Evolutionary conservation across 2,888 invertebrate genomes (phyloP), one percentile per base, ranked within the genome.

Genomic region (Athripsodes cinereus): DNA sequence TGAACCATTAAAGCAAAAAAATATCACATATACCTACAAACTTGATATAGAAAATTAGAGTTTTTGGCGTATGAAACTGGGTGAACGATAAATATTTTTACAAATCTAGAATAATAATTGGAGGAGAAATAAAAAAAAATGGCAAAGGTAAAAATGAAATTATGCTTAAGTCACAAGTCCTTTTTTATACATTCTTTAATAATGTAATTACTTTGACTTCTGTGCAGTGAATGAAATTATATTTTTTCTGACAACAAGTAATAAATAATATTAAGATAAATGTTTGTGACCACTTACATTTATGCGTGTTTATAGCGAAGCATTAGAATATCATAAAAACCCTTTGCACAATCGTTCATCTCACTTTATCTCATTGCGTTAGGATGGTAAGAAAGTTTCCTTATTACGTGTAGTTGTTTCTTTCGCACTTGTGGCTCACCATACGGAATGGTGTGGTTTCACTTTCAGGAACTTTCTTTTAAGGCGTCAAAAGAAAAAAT

Each of bases 391-490:
- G 54, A 54, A 53, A 53, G 53, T 53, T 46, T n/a, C 18, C 46
- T n/a, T 26, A 18, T 3, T 3, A 13, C 40, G 16, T 31, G 47
- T n/a, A n/a, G n/a, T 34, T 19, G 20, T 31, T 13, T 13, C 31
- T 19, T 2, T 26, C 35, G 48, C 48, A n/a, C 40, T 6, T 31
- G 3, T 26, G 31, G 54, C 16, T 26, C 20, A 31, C 40, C 13
- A 16, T 40, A 40, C 10, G 10, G 10, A 26, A n/a, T n/a, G n/a
- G n/a, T n/a, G n/a, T 40, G 40, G 47, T 54, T 54, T 54, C 54
- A 54, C 54, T 54, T 53, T 53, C 53, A n/a, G n/a, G 40, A 21
- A 53, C 53, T 53, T 54, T 54, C 54, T 54, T 54, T 54, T n/a
- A 40, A 40, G 40, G 40, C 40, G 40, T 40, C 16, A 2, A 40